Evolutionary conservation across 2,113 vertebrate genomes (phyloP), one percentile per base, ranked within the genome.

Genomic region (Pardalotus punctatus): DNA sequence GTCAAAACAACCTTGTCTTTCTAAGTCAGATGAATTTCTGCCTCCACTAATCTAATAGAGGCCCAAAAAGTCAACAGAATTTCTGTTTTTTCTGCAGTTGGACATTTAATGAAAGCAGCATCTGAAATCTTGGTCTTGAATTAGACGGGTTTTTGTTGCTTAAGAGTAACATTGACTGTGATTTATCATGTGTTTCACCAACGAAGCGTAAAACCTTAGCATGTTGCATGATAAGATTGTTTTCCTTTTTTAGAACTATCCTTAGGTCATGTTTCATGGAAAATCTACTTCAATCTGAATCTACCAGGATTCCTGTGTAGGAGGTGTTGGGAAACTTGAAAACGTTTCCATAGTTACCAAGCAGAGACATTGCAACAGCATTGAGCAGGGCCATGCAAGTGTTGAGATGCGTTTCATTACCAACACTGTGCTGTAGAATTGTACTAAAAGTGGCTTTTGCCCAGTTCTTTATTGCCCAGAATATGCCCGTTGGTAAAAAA

Each of bases 291-390:
- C 36, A 43, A 1, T 71, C 33, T 93, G 61, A 85, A 91, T 76
- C 28, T 67, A 54, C 9, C 27, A 96, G 42, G 40, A 80, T 90
- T 78, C 60, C 45, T 86, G 67, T 56, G 74, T 87, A 79, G 74
- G 82, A 89, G 35, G 54, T 73, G 57, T 57, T 77, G 38, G 29
- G 58, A 85, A 93, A 65, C 66, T 89, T 88, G 61, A 88, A 93
- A 94, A 65, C 3, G 64, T 96, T 89, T 93, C 86, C 66, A 88
- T 87, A 86, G 62, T 62, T 88, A 91, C 77, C 70, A 53, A 81
- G 36, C 43, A 80, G 43, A 82, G 54, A 42, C 35, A n/a, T 28
- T 86, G 54, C 51, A 88, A 36, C 20, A 91, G 25, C 27, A 24
- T 76, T 86, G 62, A 84, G 67, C 40, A 69, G 60, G 61, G 43